Percentiles rank a stretch among this genome's conserved stretches.
Conservation (phyloP, 2,113 vertebrate species). For the Corythaixoides concolor region DNA sequence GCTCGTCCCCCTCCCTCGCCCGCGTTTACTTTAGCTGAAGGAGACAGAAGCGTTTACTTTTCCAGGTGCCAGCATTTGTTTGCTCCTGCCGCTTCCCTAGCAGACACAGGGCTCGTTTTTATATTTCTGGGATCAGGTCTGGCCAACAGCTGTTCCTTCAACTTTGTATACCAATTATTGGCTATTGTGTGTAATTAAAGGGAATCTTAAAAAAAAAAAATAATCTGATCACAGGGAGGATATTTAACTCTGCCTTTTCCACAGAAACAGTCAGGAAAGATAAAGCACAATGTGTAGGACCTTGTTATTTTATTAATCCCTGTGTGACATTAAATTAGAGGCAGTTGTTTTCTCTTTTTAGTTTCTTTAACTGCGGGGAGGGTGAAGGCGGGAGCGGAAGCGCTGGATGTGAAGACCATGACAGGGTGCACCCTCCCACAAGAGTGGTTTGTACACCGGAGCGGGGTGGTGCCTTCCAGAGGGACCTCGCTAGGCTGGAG, state of each 20-base stretch:
- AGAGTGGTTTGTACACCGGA: too few species aligned
- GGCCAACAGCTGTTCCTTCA: background rate
- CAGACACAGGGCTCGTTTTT: fast-evolving
- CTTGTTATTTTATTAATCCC: background rate
- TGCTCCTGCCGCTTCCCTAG: too few species aligned
- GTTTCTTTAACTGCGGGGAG: background rate
- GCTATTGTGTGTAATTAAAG: too few species aligned
- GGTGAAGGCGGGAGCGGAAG: background rate
- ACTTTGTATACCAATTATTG: too few species aligned
- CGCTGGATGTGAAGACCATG: fast-evolving
- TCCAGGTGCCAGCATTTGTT: fast-evolving
- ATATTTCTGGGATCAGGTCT: background rate
- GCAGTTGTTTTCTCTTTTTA: too few species aligned
- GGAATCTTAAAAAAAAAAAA: background rate
- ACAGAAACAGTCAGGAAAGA: background rate
- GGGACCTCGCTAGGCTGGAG: too few species aligned
- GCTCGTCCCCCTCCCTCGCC: too few species aligned
- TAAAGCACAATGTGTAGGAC: fast-evolving
- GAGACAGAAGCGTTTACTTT: background rate
- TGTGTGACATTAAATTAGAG: too few species aligned
- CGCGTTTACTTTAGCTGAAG: background rate
- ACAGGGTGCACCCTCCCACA: fast-evolving
- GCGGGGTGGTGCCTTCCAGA: fast-evolving
- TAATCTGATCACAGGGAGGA: fast-evolving
- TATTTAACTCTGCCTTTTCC: background rate